Evolutionary conservation across 2,113 vertebrate species (phyloP).

Genomic region (Paracanthobrama guichenoti): DNA sequence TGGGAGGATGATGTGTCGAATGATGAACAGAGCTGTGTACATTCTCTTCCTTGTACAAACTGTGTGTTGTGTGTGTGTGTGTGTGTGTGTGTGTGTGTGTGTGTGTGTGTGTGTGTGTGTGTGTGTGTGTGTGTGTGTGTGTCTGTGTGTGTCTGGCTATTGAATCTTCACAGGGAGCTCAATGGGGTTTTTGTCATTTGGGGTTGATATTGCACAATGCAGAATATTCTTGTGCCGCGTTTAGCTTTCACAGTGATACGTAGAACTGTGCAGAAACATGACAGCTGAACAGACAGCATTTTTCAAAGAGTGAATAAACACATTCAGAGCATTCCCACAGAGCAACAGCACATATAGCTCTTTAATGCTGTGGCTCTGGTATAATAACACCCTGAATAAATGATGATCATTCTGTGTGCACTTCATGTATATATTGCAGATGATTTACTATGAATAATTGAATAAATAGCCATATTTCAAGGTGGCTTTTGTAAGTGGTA

Average conservation of each 20-base stretch:
- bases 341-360: background rate
- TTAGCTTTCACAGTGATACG: background rate
- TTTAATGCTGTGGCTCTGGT: background rate
- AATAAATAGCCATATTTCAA: too few relatives aligned
- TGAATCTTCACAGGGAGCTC: background rate
- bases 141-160: background rate
- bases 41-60: background rate
- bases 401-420: background rate
- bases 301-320: background rate
- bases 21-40: background rate
- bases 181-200: slow-evolving; percentile 1
- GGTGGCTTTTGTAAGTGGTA: too few relatives aligned
- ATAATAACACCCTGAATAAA: background rate
- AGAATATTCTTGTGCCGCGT: background rate
- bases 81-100: slow-evolving; percentile 8
- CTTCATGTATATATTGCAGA: background rate
- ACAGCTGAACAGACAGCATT: slow-evolving; percentile 8
- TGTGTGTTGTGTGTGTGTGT: background rate
- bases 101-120: background rate
- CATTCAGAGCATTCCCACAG: background rate
- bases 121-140: background rate
- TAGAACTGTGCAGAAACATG: slow-evolving; percentile 12
- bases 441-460: background rate
- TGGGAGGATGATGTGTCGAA: background rate
- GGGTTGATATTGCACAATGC: background rate